Evolutionary conservation across 2,113 vertebrate species (phyloP), one percentile per base, ranked within the genome.

Genomic region (human (Homo sapiens)): DNA sequence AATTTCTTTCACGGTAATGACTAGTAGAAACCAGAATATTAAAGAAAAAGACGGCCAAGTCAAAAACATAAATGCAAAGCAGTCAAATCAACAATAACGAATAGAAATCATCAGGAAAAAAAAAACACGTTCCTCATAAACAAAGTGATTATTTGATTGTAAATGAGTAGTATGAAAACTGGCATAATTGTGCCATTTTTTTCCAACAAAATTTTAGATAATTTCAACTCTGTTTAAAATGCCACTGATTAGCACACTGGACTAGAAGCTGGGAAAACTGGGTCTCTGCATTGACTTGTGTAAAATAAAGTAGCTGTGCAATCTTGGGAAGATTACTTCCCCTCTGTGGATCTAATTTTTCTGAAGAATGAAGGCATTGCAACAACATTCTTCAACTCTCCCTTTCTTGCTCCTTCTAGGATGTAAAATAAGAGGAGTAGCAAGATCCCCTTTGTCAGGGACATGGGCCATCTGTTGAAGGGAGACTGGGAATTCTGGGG

Each of bases 111-210:
- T 96, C 79, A 73, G 81, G 43, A 6, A 6, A 25, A 25, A 25
- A 1, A 0, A 64, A 50, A 16, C 32, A 52, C 40, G 20, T 48
- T 93, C 84, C 83, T 93, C 95, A 48, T 89, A 85, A 96, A 93
- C 79, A 96, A 95, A 97, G 73, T 91, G 88, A 97, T 96, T 94
- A 97, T 97, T 94, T 95, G 94, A 96, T 96, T 97, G 80, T 97
- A 92, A 95, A 78, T 82, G 90, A 97, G 72, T n/a, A 88, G 76
- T 45, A 73, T 68, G 81, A 93, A 95, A 57, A 38, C 81, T 97
- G 66, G 66, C 57, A 72, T 97, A 96, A 97, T 85, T 84, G 75
- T 88, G 57, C 23, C 61, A 45, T 57, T 89, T 96, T 93, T 92
- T 73, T 9, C 22, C 22, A 20, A 55, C 66, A 91, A 78, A 82